These are phyloP conservation scores for Schizopygopsis pylzovi DNA, from an alignment of 2,797 vertebrate species.

Conservation along the genomic window DNA sequence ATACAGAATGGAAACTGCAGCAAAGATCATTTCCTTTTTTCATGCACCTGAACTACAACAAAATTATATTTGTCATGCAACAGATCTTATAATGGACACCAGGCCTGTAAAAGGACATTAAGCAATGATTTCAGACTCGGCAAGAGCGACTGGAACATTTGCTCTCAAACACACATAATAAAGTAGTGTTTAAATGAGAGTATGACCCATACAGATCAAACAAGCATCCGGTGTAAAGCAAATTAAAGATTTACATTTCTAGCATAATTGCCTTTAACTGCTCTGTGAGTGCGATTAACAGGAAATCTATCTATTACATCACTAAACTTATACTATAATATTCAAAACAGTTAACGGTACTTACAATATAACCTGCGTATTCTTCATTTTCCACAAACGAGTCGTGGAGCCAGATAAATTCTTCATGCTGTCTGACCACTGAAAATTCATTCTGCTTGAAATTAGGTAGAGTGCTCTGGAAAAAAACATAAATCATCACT, in stretches of 20 bases:
- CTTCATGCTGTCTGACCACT: constrained; percentile 96
- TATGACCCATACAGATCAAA: background rate
- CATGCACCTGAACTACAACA: constrained; percentile 11
- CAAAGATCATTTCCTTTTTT: constrained; percentile 25
- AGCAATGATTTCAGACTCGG: constrained; percentile 9
- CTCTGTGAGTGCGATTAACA: background rate
- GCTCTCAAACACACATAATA: constrained; percentile 12
- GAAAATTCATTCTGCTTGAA: constrained; percentile 99
- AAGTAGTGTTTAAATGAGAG: background rate
- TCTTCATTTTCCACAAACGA: constrained; percentile 98
- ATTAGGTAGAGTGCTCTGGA: constrained; percentile 95
- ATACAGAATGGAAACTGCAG: background rate
- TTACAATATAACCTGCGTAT: constrained; percentile 97
- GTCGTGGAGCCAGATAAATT: constrained; percentile 99
- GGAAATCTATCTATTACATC: background rate
- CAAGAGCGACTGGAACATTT: background rate
- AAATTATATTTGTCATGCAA: background rate
- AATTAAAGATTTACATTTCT: background rate
- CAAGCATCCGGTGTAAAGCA: background rate
- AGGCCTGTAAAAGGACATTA: constrained; percentile 10
- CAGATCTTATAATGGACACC: background rate
- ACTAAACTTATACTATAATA: background rate
- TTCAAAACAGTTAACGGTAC: constrained; percentile 63
- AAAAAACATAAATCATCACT: constrained; percentile 41
- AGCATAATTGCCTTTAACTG: background rate